These are phyloP conservation scores for Coleophora deauratella DNA, from an alignment of 2,888 invertebrate species.

Conservation along the genomic window DNA sequence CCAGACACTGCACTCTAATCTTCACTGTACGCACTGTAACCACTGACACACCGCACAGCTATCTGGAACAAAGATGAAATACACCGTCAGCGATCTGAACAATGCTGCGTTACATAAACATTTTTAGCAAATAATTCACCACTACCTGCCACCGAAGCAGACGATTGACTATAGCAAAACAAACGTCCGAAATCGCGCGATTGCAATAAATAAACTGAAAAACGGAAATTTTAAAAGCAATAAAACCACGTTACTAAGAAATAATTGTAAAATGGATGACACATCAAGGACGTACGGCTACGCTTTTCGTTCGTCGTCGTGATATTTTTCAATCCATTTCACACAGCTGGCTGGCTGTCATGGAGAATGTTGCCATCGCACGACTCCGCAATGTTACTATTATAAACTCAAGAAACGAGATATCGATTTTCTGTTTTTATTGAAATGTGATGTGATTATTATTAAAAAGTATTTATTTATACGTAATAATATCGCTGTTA, in stretches of 20 bases:
- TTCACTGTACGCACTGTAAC: constrained; percentile 19
- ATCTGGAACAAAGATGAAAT: constrained; percentile 66
- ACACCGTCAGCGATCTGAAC: constrained; percentile 51
- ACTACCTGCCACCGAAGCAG: constrained; percentile 43
- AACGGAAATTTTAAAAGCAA: constrained; percentile 21
- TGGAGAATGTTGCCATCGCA: constrained; percentile 46
- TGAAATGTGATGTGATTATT: too few relatives aligned
- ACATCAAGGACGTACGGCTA: constrained; percentile 67
- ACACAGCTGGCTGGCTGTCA: constrained; percentile 69
- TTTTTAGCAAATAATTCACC: constrained; percentile 45
- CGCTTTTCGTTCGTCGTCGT: constrained; percentile 28
- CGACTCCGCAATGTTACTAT: constrained; percentile 25
- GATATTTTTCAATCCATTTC: constrained; percentile 61
- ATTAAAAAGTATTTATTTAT: too few relatives aligned
- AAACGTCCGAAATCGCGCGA: constrained; percentile 1
- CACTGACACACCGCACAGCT: constrained; percentile 40
- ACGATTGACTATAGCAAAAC: constrained; percentile 6
- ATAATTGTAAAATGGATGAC: constrained; percentile 60
- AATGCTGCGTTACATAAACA: constrained; percentile 70
- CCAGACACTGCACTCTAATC: constrained; percentile 26
- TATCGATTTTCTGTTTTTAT: too few relatives aligned
- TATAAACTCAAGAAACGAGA: too few relatives aligned
- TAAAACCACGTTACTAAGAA: constrained; percentile 48
- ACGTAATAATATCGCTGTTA: too few relatives aligned
- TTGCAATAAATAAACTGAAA: constrained; percentile 15